These are phyloP conservation scores for Leucania comma DNA, from an alignment of 2,888 invertebrate species.

Conservation along the genomic window DNA sequence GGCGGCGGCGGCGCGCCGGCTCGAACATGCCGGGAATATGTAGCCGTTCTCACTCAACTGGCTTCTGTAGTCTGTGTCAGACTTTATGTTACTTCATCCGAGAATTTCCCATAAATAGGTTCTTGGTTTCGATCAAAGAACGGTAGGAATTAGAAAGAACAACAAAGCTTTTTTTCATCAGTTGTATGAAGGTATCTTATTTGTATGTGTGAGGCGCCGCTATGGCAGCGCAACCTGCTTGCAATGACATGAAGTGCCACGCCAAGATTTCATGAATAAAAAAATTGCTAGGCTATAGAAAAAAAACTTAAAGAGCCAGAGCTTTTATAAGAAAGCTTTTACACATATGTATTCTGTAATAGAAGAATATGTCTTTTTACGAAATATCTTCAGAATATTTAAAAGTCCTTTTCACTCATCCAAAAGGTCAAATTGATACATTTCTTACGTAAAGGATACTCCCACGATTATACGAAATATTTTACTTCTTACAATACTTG, in stretches of 20 bases:
- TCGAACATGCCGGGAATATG: slow-evolving; percentile 21
- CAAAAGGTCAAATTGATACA: slow-evolving; percentile 6
- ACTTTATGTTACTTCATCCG: not conserved
- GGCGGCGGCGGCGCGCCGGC: slow-evolving; percentile 17
- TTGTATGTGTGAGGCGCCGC: no score
- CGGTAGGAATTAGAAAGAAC: no score
- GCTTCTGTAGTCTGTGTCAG: not conserved
- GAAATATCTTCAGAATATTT: not conserved
- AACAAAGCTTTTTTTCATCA: no score
- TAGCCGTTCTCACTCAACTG: slow-evolving; percentile 7
- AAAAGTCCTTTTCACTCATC: not conserved
- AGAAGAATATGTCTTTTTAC: not conserved
- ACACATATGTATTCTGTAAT: not conserved
- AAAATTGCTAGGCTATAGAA: not conserved
- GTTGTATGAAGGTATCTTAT: no score
- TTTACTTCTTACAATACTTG: slow-evolving; percentile 19
- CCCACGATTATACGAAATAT: slow-evolving; percentile 14
- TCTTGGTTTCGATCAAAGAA: no score
- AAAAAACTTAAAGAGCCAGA: not conserved
- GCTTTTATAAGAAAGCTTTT: no score
- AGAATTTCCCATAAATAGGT: no score
- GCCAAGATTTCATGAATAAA: not conserved
- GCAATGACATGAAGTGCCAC: no score
- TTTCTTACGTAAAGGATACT: slow-evolving; percentile 15
- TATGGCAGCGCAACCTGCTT: no score